Evolutionary conservation across 2,797 vertebrate genomes (phyloP).

Genomic region (Muraenolepis orangiensis): DNA sequence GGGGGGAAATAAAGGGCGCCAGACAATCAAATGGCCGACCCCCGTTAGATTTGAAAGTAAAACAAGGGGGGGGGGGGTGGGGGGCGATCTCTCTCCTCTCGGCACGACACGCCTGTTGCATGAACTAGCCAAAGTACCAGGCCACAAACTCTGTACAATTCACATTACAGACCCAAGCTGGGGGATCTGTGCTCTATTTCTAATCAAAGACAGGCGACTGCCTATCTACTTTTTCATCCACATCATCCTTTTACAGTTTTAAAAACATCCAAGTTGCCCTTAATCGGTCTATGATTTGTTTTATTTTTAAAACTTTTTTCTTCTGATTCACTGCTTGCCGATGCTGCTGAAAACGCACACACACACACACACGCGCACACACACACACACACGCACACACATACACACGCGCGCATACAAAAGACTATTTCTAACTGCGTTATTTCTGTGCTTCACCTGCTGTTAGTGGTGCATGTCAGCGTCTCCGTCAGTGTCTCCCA

Average conservation of each 20-base stretch:
- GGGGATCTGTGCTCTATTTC: not conserved
- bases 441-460: no score
- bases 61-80: not conserved
- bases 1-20: not conserved
- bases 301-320: not conserved
- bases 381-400: not conserved
- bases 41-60: not conserved
- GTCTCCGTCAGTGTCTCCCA: not conserved
- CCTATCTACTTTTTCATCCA: not conserved
- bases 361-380: not conserved
- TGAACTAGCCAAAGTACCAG: not conserved
- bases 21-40: not conserved
- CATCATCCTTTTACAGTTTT: not conserved
- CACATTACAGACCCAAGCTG: not conserved
- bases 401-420: not conserved
- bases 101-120: not conserved
- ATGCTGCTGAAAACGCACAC: not conserved
- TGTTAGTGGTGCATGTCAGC: not conserved
- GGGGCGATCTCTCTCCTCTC: no score
- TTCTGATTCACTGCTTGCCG: not conserved
- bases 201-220: not conserved
- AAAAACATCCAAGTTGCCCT: not conserved
- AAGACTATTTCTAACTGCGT: no score
- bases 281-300: not conserved
- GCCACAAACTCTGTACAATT: not conserved